Evolutionary conservation across 2,797 vertebrate species (phyloP).

Genomic region (Manis pentadactyla): DNA sequence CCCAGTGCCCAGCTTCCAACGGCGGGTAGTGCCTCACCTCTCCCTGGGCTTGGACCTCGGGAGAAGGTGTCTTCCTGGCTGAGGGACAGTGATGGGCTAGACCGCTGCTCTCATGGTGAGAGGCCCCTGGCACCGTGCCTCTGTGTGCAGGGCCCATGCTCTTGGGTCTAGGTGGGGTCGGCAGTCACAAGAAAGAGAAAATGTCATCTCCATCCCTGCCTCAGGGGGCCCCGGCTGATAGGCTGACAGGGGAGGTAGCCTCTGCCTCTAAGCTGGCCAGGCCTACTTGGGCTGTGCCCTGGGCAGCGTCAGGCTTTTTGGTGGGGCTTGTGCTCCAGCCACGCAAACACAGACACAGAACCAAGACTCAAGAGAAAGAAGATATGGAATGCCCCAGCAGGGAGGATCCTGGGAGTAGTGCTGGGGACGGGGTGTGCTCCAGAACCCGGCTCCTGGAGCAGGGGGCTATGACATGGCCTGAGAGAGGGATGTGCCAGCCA

Average conservation of each 20-base stretch:
- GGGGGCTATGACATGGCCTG: background rate
- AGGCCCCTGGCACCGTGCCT: fast-evolving
- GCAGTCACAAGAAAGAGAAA: background rate
- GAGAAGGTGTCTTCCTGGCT: conserved; percentile 93
- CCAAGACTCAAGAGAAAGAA: background rate
- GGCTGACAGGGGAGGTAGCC: background rate
- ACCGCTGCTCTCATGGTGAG: conserved; percentile 92
- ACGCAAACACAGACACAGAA: background rate
- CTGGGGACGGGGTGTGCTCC: background rate
- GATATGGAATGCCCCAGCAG: fast-evolving
- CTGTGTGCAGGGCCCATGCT: background rate
- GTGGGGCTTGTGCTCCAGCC: background rate
- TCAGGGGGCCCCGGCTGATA: background rate
- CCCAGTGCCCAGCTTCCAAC: conserved; percentile 80
- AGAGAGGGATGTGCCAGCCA: background rate
- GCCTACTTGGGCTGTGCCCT: background rate
- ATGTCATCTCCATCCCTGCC: background rate
- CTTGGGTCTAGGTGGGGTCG: background rate
- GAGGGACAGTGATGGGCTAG: conserved; percentile 91
- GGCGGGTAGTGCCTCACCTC: conserved; percentile 79
- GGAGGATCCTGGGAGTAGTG: background rate
- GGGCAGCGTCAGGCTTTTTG: background rate
- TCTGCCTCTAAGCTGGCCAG: background rate
- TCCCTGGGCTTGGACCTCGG: conserved; percentile 82
- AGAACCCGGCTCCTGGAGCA: background rate